Base-by-base conservation (phyloP, 1,140 invertebrate species). In the Pseudomyrmex gracilis region DNA sequence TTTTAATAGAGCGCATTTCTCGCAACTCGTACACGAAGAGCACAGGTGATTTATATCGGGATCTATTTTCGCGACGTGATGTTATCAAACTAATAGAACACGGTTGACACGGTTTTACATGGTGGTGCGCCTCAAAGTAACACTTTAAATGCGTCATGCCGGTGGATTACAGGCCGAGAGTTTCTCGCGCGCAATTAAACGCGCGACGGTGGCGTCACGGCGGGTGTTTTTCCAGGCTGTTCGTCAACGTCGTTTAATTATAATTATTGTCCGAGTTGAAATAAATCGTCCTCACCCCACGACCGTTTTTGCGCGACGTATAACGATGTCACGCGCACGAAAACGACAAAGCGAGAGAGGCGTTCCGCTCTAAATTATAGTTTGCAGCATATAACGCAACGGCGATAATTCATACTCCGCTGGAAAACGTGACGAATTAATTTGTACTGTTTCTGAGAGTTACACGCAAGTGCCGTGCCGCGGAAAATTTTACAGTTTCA, bases 251-350 rank as follows among this genome's bases (percentile, higher is more conserved):
- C 76, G 64, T 78, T 78, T 78, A 78, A 78, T 78, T 78, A 78
- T 78, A 78, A 70, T 78, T 78, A 78, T 78, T 78, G 76, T 70
- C 64, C 64, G 34, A 78, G 64, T 70, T 34, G 34, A 78, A 78
- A 78, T 78, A 78, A 78, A 78, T 78, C 76, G 64, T 70, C 34
- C 57, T 64, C 53, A 24, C 76, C 76, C 51, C 57, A 47, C 64
- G 13, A n/a, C 61, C 67, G 74, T 78, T 78, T 53, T 78, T 66
- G 47, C 43, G 43, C 53, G 43, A 78, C 68, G 76, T 78, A 70
- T 58, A 70, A 78, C 76, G 76, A 78, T 78, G 64, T 78, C 76
- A 78, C 76, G 76, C 64, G 76, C 74, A 68, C 45, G 34, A 17
- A 57, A 20, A 53, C 64, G 76, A 78, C 64, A 78, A 78, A 78